phyloP scores from a whole-genome alignment of 2,888 invertebrate species.

The Leucania comma region DNA sequence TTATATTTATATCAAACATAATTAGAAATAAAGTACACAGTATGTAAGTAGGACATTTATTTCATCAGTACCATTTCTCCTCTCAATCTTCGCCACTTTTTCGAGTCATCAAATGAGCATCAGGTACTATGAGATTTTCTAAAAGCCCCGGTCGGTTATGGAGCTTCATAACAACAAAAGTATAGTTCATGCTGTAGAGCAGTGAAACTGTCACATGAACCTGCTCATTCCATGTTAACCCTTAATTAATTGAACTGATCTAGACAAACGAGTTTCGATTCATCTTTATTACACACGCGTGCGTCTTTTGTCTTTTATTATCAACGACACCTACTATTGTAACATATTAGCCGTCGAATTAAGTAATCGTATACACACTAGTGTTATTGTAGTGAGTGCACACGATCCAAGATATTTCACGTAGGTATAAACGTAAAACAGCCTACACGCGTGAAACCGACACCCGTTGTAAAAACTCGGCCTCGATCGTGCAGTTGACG shows the following conservation, averaged over 20 bases:
- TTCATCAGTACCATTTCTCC: too few relatives aligned
- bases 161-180: too few relatives aligned
- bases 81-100: too few relatives aligned
- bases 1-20: too few relatives aligned
- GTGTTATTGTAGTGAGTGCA: slow-evolving; percentile 36
- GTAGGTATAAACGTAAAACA: slow-evolving; percentile 71
- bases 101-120: too few relatives aligned
- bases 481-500: slow-evolving; percentile 70
- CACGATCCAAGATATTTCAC: slow-evolving; percentile 59
- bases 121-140: too few relatives aligned
- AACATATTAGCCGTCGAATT: slow-evolving; percentile 36
- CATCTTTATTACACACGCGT: slow-evolving; percentile 20
- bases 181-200: too few relatives aligned
- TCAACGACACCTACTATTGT: slow-evolving; percentile 11
- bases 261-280: slow-evolving; percentile 39
- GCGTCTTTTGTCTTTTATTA: slow-evolving; percentile 11
- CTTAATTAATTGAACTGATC: slow-evolving; percentile 39
- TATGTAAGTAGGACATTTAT: too few relatives aligned
- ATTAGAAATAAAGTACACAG: too few relatives aligned
- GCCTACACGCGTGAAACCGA: slow-evolving; percentile 78
- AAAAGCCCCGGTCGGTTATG: too few relatives aligned
- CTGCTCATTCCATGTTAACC: slow-evolving; percentile 25
- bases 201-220: neutral
- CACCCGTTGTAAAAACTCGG: slow-evolving; percentile 77
- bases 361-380: slow-evolving; percentile 49